A percentile compares a stretch with the other conserved stretches of the same genome.
phyloP scores from a whole-genome alignment of 2,888 invertebrate genomes.

The Muscina levida region DNA sequence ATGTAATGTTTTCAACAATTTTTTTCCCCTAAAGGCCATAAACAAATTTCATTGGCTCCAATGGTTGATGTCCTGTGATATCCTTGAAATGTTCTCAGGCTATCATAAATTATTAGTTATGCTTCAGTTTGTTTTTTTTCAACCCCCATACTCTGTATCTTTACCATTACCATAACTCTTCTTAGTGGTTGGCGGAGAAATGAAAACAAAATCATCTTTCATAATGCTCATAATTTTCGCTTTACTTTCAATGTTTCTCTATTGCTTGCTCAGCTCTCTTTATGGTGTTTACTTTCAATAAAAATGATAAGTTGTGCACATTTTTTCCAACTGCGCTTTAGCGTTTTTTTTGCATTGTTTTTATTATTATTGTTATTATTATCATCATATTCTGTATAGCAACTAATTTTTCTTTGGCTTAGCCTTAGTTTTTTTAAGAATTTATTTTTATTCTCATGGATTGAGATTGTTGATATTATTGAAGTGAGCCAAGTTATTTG shows the following conservation, averaged over 20 bases:
- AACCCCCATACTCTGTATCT: too few species aligned
- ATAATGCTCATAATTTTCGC: conserved; percentile 3
- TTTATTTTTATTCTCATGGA: too few species aligned
- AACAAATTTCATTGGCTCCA: not conserved
- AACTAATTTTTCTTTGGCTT: not conserved
- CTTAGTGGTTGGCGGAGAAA: not conserved
- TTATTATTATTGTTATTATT: conserved; percentile 27
- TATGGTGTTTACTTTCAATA: conserved; percentile 14
- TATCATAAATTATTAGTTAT: conserved; percentile 42
- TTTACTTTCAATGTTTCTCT: not conserved
- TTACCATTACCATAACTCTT: too few species aligned
- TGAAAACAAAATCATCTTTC: conserved; percentile 10
- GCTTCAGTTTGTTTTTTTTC: not conserved
- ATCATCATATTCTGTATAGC: conserved; percentile 16
- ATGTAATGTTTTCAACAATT: conserved; percentile 11
- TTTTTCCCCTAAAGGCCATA: not conserved
- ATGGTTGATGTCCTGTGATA: not conserved
- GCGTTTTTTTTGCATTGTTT: not conserved
- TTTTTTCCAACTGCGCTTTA: conserved; percentile 7
- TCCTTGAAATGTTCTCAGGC: conserved; percentile 1
- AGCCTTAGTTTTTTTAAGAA: not conserved
- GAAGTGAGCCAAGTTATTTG: not conserved
- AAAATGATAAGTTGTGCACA: conserved; percentile 32
- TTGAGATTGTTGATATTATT: too few species aligned
- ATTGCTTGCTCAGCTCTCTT: not conserved